Evolutionary conservation across 2,797 vertebrate genomes (phyloP), one percentile per base, ranked within the genome.

Genomic region (Argya squamiceps): DNA sequence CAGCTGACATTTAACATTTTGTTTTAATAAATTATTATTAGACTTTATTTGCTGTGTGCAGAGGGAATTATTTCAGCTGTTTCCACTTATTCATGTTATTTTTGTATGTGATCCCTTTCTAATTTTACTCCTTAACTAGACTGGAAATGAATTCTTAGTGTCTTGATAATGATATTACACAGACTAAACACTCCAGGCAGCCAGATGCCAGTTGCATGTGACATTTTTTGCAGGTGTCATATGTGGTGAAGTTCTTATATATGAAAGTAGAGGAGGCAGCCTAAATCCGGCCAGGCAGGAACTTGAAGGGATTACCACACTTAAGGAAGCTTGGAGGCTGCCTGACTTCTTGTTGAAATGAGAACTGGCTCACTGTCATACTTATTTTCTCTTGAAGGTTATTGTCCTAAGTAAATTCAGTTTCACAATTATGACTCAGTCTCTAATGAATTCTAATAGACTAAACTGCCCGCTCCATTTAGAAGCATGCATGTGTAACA

Each of bases 361-460:
- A 92, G 88, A 93, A 88, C 73, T 92, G 82, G 63, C 91, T 96
- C 20, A 3, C 91, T 95, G 87, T 97, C 89, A 59, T 86, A 86
- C 85, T 84, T 95, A 84, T 68, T 92, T 93, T 89, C 74, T 67
- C 85, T 92, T 95, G 92, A 96, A 95, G 96, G 95, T 96, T 97
- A 96, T 92, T 96, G 92, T 96, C 95, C 89, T 69, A 86, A 93
- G 93, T 92, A 94, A 97, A 94, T 95, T 96, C 74, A 59, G 84
- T 96, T 95, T 89, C 92, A 85, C 92, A 91, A 39, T 86, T 83
- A 76, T 97, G 96, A 96, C 94, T 97, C 95, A 96, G 91, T 95
- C 95, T 67, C 89, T 95, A 91, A 94, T 94, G 94, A 94, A 93
- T 94, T 95, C 91, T 95, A 90, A 96, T 95, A 96, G 92, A 93